These are phyloP conservation scores for Sinosuthora webbiana DNA, from an alignment of 2,113 vertebrate genomes.

Conservation along the genomic window DNA sequence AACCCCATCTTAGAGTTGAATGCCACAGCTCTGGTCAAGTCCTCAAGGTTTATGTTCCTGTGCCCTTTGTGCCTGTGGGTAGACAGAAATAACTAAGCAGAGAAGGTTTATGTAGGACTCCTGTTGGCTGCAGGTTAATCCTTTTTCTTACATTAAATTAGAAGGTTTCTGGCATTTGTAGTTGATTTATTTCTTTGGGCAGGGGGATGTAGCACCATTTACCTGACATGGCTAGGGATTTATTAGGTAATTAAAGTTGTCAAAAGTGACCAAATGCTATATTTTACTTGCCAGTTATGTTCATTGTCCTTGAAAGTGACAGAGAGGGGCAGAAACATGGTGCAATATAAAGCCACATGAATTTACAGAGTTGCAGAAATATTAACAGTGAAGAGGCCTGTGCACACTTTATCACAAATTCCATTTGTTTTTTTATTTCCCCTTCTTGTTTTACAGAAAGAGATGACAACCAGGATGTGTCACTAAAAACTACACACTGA, in stretches of 20 bases:
- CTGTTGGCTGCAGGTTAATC: not conserved
- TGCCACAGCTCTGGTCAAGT: not conserved
- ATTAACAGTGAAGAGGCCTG: not conserved
- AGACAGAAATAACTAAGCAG: not conserved
- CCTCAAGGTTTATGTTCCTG: not conserved
- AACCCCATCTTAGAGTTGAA: not conserved
- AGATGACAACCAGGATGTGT: constrained; percentile 83
- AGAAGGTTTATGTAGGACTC: not conserved
- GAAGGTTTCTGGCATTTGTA: not conserved
- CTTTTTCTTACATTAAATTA: not conserved
- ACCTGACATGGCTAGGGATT: not conserved
- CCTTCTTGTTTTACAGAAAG: constrained; percentile 77
- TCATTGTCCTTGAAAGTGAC: not conserved
- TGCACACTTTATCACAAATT: not conserved
- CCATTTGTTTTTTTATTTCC: not conserved
- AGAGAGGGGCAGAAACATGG: not conserved
- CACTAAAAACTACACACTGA: constrained; percentile 55
- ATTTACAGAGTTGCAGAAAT: not conserved
- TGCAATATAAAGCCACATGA: not conserved
- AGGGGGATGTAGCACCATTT: not conserved
- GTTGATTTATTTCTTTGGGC: not conserved
- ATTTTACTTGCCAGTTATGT: not conserved
- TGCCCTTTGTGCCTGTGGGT: not conserved
- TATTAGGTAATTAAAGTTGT: not conserved
- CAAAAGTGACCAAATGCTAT: not conserved